These are phyloP conservation scores for Capra hircus DNA, from an alignment of 2,113 vertebrate genomes.

Conservation along the genomic window DNA sequence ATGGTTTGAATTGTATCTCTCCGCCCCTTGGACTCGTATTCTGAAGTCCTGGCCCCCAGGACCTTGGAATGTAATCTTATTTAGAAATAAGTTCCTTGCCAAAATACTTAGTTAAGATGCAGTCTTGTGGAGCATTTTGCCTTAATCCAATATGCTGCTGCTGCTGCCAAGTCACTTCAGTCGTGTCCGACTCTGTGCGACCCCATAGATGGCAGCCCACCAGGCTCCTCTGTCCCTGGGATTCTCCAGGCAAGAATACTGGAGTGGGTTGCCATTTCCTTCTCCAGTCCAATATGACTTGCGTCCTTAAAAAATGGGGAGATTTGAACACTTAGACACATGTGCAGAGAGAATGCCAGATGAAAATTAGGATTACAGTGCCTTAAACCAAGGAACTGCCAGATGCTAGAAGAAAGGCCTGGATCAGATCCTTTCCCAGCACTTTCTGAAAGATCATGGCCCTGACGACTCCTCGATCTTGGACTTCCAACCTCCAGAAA, in stretches of 20 bases:
- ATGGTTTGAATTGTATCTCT: neutral
- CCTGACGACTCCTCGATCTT: neutral
- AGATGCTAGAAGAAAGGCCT: neutral
- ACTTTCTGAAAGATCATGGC: neutral
- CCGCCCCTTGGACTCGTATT: neutral
- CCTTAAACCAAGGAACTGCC: neutral
- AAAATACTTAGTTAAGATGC: neutral
- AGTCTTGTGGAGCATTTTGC: neutral
- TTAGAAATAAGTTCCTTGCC: neutral
- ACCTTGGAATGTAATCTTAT: neutral
- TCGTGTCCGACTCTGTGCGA: rapidly evolving
- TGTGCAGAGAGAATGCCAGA: too few species aligned
- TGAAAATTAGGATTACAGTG: neutral
- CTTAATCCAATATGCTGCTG: neutral
- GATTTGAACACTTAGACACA: neutral
- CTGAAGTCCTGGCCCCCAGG: neutral
- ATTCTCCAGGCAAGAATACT: neutral
- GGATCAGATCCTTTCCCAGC: neutral
- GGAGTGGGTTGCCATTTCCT: neutral
- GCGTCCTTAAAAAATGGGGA: neutral
- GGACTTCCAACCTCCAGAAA: neutral
- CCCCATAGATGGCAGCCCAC: neutral
- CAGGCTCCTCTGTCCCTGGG: neutral
- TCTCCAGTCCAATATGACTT: neutral
- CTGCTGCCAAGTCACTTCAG: neutral